These are phyloP conservation scores for Listronotus oregonensis DNA, from an alignment of 1,140 invertebrate species.

Conservation along the genomic window DNA sequence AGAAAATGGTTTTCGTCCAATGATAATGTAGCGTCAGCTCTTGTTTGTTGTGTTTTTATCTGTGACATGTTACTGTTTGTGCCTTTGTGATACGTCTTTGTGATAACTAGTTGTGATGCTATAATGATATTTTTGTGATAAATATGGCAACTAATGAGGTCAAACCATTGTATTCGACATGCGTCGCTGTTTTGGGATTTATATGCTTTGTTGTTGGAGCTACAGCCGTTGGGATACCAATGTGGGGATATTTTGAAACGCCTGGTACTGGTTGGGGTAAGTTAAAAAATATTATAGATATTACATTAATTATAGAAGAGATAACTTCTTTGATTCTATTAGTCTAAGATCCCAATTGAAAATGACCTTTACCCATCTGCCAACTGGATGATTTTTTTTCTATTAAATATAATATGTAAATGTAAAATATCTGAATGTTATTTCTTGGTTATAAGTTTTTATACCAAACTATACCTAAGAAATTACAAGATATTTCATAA, in stretches of 20 bases:
- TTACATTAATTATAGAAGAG: no score
- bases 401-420: no score
- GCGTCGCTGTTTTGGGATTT: slow-evolving; percentile 75
- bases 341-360: no score
- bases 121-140: slow-evolving; percentile 32
- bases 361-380: no score
- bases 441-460: no score
- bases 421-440: no score
- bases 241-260: slow-evolving; percentile 80
- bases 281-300: background rate
- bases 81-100: background rate
- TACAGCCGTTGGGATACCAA: slow-evolving; percentile 74
- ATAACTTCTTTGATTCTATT: no score
- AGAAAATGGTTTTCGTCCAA: no score
- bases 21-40: no score
- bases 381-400: no score
- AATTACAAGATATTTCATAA: no score
- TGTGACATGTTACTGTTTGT: background rate
- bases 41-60: background rate
- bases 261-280: slow-evolving; percentile 57
- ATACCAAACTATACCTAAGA: no score
- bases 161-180: slow-evolving; percentile 70
- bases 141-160: slow-evolving; percentile 52
- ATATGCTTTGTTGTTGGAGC: slow-evolving; percentile 77
- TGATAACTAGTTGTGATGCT: slow-evolving; percentile 3